These are phyloP conservation scores for Eleginops maclovinus DNA, from an alignment of 2,113 vertebrate genomes.

Conservation along the genomic window DNA sequence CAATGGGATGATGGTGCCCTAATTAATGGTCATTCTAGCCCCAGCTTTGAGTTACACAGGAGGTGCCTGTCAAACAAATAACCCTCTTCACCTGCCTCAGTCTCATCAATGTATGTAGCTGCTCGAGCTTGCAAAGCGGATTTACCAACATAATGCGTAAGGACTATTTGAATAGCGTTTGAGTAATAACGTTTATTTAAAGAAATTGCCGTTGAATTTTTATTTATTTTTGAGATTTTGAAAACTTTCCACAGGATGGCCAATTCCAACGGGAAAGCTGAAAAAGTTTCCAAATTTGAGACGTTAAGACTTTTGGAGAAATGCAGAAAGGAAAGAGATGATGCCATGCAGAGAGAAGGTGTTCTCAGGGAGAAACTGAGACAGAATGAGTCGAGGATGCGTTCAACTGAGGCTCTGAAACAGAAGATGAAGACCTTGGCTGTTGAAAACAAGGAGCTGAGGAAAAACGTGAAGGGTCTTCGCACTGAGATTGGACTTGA, in stretches of 20 bases:
- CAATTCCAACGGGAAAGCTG: conserved; percentile 66
- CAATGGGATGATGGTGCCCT: conserved; percentile 77
- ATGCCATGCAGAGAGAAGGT: conserved; percentile 81
- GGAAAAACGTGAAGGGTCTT: conserved; percentile 82
- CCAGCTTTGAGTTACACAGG: conserved; percentile 84
- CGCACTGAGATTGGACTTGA: conserved; percentile 84
- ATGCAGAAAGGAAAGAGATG: conserved; percentile 85
- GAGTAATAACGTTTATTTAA: neutral
- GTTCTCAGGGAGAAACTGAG: conserved; percentile 81
- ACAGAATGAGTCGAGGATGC: conserved; percentile 77
- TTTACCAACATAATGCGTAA: conserved; percentile 36
- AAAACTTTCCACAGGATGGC: conserved; percentile 68
- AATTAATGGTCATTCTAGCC: conserved; percentile 89
- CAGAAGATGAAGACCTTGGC: conserved; percentile 82
- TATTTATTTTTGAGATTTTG: conserved; percentile 24
- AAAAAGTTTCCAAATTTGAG: conserved; percentile 83
- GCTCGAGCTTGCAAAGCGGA: conserved; percentile 36
- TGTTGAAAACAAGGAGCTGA: conserved; percentile 82
- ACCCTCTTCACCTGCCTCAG: conserved; percentile 67
- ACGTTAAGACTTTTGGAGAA: conserved; percentile 84
- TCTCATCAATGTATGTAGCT: conserved; percentile 28
- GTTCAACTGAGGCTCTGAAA: conserved; percentile 80
- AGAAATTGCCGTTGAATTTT: neutral
- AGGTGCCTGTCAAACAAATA: conserved; percentile 69
- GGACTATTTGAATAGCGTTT: conserved; percentile 19